These are phyloP conservation scores for Hemicentrotus pulcherrimus DNA, from an alignment of 35 echinoderm and acorn worm species.

Conservation along the genomic window DNA sequence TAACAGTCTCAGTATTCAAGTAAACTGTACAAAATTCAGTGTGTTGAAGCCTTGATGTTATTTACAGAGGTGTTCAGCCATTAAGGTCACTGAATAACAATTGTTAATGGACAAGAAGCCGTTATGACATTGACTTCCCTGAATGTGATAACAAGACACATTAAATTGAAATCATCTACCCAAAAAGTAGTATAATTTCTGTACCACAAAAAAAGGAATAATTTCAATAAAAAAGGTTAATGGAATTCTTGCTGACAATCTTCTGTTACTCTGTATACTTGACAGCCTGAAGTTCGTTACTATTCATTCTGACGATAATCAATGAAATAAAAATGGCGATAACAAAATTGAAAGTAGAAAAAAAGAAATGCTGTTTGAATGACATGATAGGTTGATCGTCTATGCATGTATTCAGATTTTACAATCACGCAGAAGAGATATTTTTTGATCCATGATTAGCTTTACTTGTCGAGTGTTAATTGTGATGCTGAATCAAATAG, in stretches of 20 bases:
- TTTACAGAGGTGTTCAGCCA: not conserved
- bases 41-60: not conserved
- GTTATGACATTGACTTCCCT: too few species aligned
- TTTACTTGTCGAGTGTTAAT: not conserved
- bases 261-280: too few species aligned
- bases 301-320: too few species aligned
- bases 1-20: not conserved
- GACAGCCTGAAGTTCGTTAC: too few species aligned
- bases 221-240: too few species aligned
- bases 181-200: too few species aligned
- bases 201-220: too few species aligned
- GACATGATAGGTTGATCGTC: not conserved
- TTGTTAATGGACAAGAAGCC: not conserved
- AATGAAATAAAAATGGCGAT: too few species aligned
- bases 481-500: not conserved
- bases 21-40: not conserved
- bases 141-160: too few species aligned
- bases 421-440: slow-evolving; percentile 1
- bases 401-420: not conserved
- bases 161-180: too few species aligned
- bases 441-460: not conserved
- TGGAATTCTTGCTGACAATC: too few species aligned
- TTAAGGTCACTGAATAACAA: not conserved
- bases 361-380: not conserved
- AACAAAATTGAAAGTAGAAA: not conserved